Evolutionary conservation across 2,797 vertebrate species (phyloP).

Genomic region (Protonibea diacanthus): DNA sequence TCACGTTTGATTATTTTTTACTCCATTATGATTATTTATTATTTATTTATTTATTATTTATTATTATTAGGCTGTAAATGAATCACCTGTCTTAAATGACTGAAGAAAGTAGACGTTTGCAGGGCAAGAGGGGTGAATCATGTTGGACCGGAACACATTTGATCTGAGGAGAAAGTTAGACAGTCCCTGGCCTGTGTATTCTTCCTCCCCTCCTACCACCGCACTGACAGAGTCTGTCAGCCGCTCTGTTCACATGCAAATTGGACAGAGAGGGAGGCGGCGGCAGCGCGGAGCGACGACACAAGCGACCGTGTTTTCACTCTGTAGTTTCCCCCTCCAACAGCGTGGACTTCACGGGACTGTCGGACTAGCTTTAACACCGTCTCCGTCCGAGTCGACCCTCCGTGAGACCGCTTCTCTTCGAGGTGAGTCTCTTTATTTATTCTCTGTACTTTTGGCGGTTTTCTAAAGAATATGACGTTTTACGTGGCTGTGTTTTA

Average conservation of each 20-base stretch:
- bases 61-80: neutral
- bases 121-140: neutral
- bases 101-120: neutral
- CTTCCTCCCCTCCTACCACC: neutral
- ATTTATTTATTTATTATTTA: too few relatives aligned
- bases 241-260: constrained; percentile 36
- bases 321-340: neutral
- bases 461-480: neutral
- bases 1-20: neutral
- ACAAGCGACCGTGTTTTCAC: constrained; percentile 10
- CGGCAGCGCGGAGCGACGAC: neutral
- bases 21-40: too few relatives aligned
- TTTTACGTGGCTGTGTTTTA: too few relatives aligned
- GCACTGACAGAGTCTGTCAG: constrained; percentile 3
- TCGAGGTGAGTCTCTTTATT: constrained; percentile 11
- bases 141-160: neutral
- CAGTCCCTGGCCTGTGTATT: neutral
- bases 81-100: neutral
- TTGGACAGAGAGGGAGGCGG: neutral
- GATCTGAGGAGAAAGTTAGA: neutral
- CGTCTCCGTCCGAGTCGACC: neutral
- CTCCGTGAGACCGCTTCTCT: neutral
- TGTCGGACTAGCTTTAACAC: neutral
- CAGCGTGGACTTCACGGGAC: neutral
- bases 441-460: neutral